Base-by-base conservation (phyloP, 2,113 vertebrate genomes). In the Globicephala melas region DNA sequence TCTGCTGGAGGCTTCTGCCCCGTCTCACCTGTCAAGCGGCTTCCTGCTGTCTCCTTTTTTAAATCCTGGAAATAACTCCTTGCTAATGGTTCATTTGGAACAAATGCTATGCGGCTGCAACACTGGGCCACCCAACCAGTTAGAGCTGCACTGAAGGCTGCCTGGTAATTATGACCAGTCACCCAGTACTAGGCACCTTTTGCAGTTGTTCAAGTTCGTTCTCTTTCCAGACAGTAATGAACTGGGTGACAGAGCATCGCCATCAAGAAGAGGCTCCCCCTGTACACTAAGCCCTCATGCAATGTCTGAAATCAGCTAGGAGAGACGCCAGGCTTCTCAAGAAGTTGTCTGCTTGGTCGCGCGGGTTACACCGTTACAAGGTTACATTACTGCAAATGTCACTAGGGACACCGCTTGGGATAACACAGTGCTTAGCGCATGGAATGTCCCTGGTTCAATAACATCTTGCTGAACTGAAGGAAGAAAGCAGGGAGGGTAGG, bases 141-240 rank as follows among this genome's bases (percentile, higher is more conserved):
- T 6, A 20, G 41, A n/a, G 73, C 71, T 7, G 3, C 8, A 4
- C 55, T 3, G 60, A 55, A 8, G 47, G 44, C 60, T 4, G 60
- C 2, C 71, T 10, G 36, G 28, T 0, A 0, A 17, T 0, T 1
- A 28, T 0, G 31, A 5, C 38, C 21, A 2, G 31, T 15, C 4
- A 0, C 55, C 21, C 18, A 17, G 91, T 28, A 15, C 80, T 38
- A 5, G 0, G 71, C 21, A 2, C 36, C 50, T 86, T 13, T n/a
- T 0, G 11, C 1, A 5, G 68, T 25, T 36, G 6, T 15, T 20
- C n/a, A 55, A 4, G 47, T 26, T 4, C 1, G 0, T n/a, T 86
- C 21, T 58, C 80, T 18, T 53, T 44, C 9, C n/a, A 33, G 44
- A 41, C 20, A 8, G 44, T 55, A 8, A 18, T 0, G 12, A 18